Base-by-base conservation (phyloP, 2,888 invertebrate genomes). In the Machimus atricapillus region DNA sequence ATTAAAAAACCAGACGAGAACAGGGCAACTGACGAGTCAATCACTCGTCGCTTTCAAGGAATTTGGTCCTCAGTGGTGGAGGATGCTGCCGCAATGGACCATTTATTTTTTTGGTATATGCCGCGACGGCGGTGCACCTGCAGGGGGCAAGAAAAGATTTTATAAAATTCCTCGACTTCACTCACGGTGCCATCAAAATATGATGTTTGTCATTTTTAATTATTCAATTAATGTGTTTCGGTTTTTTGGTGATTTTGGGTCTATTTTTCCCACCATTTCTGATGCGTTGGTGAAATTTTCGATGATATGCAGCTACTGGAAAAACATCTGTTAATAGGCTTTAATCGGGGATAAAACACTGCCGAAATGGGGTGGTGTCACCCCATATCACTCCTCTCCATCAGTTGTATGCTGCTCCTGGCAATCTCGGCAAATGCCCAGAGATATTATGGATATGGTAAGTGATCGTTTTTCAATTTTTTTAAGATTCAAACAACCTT, bases 351-450 rank as follows among this genome's bases (percentile, higher is more conserved):
- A 82, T 58, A 58, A 46, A n/a, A 52, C 66, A 34, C 58, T 37
- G 14, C 19, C 58, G 89, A 89, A 89, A 90, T 90, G 91, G 90
- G 90, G 91, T 90, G 90, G 89, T 89, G 89, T 88, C 90, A 90
- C 90, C 90, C 90, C 90, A 89, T 89, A 88, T 79, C 88, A 85
- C 79, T 89, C 82, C 87, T 90, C 86, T 66, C 88, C 76, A 79
- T 89, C 85, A 89, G 89, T 83, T 88, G 40, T 86, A 14, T 86
- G 31, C 16, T 58, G 31, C n/a, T 58, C 1, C 56, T 88, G 37
- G 78, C 73, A 31, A 86, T 66, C 14, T 58, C 74, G 9, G 40
- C 73, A 16, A 46, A 79, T 46, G 86, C 86, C 16, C 56, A 43
- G 31, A 27, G 66, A 66, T 31, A 43, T 9, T 66, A 58, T 23